Conservation (phyloP, 1,140 invertebrate species). For the Lepidotrigona ventralis region DNA sequence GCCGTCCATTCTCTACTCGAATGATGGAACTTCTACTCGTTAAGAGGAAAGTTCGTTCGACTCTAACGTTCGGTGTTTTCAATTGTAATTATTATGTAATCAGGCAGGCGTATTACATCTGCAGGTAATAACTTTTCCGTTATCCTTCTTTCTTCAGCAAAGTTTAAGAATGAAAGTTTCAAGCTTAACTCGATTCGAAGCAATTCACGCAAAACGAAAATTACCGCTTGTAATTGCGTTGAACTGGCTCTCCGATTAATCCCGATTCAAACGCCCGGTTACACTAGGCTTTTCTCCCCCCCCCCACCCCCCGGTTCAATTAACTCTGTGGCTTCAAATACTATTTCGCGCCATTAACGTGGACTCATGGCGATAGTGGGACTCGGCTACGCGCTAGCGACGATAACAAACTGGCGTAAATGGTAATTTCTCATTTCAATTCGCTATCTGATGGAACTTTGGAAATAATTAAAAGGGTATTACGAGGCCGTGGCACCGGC, state of each 20-base stretch:
- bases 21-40: no score
- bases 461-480: conserved; percentile 54
- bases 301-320: background rate
- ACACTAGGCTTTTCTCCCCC: no score
- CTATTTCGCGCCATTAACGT: background rate
- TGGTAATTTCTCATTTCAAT: conserved; percentile 33
- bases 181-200: background rate
- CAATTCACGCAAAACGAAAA: background rate
- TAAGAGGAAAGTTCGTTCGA: no score
- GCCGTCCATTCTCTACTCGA: no score
- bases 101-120: no score
- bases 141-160: no score
- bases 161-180: background rate
- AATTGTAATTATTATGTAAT: no score
- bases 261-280: background rate
- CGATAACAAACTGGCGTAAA: background rate
- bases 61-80: no score
- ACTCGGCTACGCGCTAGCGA: background rate
- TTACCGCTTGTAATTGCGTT: no score
- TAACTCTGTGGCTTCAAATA: background rate
- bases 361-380: background rate
- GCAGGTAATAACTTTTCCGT: no score
- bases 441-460: conserved; percentile 25
- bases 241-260: background rate
- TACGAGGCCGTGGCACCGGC: conserved; percentile 18